A percentile compares a stretch with the other conserved stretches of the same genome.
Evolutionary conservation across 2,888 invertebrate species (phyloP).

Genomic region (Alloscopus bannaensis): DNA sequence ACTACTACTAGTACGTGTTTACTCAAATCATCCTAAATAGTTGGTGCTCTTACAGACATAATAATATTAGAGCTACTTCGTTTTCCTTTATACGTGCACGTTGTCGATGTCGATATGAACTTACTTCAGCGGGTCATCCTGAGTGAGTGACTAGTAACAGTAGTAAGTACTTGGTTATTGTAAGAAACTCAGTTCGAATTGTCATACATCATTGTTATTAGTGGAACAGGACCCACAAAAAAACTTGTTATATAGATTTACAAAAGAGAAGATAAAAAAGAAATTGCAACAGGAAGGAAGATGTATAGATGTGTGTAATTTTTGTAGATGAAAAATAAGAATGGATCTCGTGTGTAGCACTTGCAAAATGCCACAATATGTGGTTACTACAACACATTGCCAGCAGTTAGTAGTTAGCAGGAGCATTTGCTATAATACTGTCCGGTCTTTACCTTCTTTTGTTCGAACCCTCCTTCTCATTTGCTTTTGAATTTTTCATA

Average conservation of each 20-base stretch:
- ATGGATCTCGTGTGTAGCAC: too few species aligned
- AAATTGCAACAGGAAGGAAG: neutral
- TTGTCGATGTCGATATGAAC: constrained; percentile 16
- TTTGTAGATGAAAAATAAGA: constrained; percentile 22
- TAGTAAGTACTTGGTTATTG: constrained; percentile 46
- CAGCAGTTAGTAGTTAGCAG: neutral
- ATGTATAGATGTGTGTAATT: constrained; percentile 10
- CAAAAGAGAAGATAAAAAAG: neutral
- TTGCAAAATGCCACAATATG: too few species aligned
- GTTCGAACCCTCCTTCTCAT: constrained; percentile 42
- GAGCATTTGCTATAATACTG: constrained; percentile 7
- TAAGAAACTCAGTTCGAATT: constrained; percentile 16
- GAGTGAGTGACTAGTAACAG: constrained; percentile 40
- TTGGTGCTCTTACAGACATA: neutral
- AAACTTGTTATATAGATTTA: neutral
- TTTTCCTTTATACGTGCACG: constrained; percentile 11
- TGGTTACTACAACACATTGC: too few species aligned
- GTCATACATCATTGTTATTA: constrained; percentile 29
- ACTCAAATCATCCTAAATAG: constrained; percentile 24
- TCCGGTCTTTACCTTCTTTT: constrained; percentile 68
- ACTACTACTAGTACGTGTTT: too few species aligned
- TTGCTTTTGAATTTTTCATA: constrained; percentile 28
- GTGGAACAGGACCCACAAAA: neutral
- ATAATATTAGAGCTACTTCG: too few species aligned
- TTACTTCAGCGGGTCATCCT: neutral